Conservation (phyloP, 2,888 invertebrate species). For the Hemaris fuciformis region DNA sequence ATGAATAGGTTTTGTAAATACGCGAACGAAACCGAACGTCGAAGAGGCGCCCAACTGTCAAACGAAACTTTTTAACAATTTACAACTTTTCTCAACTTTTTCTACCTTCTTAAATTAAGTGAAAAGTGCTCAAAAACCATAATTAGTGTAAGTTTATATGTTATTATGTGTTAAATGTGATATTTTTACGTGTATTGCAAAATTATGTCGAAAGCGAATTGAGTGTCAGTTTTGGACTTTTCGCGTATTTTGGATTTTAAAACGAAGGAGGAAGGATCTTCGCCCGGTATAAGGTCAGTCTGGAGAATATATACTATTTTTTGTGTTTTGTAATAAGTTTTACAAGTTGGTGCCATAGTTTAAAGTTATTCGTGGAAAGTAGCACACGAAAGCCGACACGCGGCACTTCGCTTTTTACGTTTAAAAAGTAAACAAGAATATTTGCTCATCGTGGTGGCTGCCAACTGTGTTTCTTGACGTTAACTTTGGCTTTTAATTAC, state of each 20-base stretch:
- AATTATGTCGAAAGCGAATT: not conserved
- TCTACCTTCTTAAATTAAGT: constrained; percentile 3
- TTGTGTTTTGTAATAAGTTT: not conserved
- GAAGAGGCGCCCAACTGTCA: constrained; percentile 22
- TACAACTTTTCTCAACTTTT: constrained; percentile 1
- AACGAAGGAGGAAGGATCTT: constrained; percentile 20
- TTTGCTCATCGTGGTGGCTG: constrained; percentile 3
- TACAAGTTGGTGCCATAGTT: constrained; percentile 12
- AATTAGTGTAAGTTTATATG: not conserved
- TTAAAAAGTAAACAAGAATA: constrained; percentile 43
- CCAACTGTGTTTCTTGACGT: not conserved
- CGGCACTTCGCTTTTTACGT: constrained; percentile 41
- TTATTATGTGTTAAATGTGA: not conserved
- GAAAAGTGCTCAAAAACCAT: not conserved
- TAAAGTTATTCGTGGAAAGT: constrained; percentile 30
- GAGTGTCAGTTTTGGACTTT: constrained; percentile 14
- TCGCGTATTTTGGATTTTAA: constrained; percentile 35
- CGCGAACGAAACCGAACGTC: constrained; percentile 6
- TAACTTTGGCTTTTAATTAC: too few relatives aligned
- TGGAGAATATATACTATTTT: constrained; percentile 1
- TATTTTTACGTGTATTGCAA: not conserved
- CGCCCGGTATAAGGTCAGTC: constrained; percentile 28
- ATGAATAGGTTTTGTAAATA: not conserved
- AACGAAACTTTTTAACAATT: constrained; percentile 23
- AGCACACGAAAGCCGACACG: constrained; percentile 35